These are phyloP conservation scores for Epistrophe eligans DNA, from an alignment of 2,888 invertebrate species.

Conservation along the genomic window DNA sequence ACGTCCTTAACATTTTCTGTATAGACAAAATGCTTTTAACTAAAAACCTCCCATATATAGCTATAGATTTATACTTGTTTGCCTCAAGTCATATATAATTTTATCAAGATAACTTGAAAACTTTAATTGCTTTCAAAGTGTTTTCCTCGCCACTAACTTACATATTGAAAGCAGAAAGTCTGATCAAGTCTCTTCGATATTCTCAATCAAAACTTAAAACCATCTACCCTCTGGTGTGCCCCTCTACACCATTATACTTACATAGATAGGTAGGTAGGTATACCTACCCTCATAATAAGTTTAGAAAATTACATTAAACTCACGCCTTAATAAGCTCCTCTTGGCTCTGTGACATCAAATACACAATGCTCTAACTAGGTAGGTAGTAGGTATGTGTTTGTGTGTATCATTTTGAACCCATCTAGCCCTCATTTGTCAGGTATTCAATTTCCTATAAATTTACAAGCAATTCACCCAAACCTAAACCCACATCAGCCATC, in stretches of 20 bases:
- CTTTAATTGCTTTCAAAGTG: constrained; percentile 54
- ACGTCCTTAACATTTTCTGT: neutral
- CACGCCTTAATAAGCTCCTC: constrained; percentile 60
- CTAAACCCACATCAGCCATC: neutral
- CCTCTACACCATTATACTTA: neutral
- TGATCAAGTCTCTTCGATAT: constrained; percentile 15
- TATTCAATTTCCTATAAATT: constrained; percentile 75
- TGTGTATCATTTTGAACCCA: constrained; percentile 57
- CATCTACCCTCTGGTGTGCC: no score
- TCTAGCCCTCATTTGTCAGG: constrained; percentile 75
- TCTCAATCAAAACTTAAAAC: constrained; percentile 15
- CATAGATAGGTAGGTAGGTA: neutral
- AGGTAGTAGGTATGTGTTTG: no score
- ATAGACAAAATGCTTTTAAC: constrained; percentile 29
- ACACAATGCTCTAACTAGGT: constrained; percentile 34
- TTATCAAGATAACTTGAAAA: constrained; percentile 43
- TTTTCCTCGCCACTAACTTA: constrained; percentile 20
- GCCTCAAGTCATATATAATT: neutral
- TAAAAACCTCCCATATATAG: neutral
- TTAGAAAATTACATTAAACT: constrained; percentile 62
- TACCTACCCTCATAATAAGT: constrained; percentile 22
- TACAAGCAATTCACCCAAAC: constrained; percentile 54
- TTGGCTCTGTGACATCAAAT: neutral
- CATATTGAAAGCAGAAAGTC: constrained; percentile 1
- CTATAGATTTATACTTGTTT: neutral